Evolutionary conservation across 1,140 invertebrate species (phyloP).

Genomic region (Sitodiplosis mosellana): DNA sequence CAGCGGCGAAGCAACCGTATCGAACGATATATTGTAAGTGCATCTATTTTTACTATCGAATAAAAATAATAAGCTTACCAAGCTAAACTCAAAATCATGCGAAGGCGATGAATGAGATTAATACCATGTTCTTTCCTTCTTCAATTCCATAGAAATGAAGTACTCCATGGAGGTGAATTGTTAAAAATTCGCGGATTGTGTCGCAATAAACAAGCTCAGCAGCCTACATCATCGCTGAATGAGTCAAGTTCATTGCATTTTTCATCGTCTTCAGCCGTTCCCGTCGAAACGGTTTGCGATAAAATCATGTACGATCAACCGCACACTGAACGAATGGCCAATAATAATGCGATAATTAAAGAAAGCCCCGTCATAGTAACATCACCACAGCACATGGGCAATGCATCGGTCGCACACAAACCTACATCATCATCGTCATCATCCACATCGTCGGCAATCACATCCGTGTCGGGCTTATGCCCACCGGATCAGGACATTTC

Average conservation of each 20-base stretch:
- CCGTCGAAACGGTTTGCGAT: constrained; percentile 5
- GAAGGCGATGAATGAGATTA: too few relatives aligned
- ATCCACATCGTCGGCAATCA: too few relatives aligned
- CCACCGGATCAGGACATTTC: too few relatives aligned
- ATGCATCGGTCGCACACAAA: too few relatives aligned
- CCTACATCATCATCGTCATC: too few relatives aligned
- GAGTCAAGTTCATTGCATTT: constrained; percentile 8
- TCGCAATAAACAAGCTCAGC: constrained; percentile 33
- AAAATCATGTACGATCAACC: neutral
- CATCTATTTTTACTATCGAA: too few relatives aligned
- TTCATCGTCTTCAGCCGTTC: constrained; percentile 12
- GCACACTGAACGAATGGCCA: neutral
- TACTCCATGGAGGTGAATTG: constrained; percentile 58
- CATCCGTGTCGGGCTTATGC: too few relatives aligned
- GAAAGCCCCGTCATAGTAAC: constrained; percentile 25
- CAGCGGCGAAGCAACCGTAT: constrained; percentile 66
- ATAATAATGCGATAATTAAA: constrained; percentile 6
- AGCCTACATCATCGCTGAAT: constrained; percentile 2
- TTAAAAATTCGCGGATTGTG: constrained; percentile 56
- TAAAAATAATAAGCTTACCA: too few relatives aligned
- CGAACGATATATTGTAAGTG: constrained; percentile 46
- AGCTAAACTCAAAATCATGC: too few relatives aligned
- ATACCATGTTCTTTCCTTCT: too few relatives aligned
- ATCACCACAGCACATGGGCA: constrained; percentile 13
- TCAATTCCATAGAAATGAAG: constrained; percentile 33